A percentile compares a stretch with the other conserved stretches of the same genome.
Conservation (phyloP, 2,113 vertebrate genomes). For the Dromaius novaehollandiae region DNA sequence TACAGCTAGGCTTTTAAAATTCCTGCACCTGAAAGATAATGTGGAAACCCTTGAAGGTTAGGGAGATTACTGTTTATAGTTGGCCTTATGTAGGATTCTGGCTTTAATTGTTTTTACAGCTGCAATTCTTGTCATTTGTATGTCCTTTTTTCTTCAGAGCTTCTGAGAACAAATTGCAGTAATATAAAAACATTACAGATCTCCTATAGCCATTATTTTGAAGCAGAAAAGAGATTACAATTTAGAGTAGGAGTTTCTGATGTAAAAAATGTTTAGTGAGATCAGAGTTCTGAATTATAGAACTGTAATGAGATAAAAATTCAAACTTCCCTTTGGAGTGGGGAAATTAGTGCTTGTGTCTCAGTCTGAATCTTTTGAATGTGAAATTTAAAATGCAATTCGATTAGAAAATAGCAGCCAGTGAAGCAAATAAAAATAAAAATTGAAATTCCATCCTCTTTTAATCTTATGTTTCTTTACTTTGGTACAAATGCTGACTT, state of each 20-base stretch:
- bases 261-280: neutral
- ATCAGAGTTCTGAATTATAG: neutral
- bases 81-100: neutral
- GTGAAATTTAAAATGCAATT: neutral
- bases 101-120: neutral
- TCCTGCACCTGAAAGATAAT: neutral
- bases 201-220: neutral
- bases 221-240: neutral
- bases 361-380: neutral
- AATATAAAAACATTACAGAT: neutral
- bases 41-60: neutral
- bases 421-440: neutral
- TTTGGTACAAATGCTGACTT: neutral
- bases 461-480: neutral
- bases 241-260: neutral
- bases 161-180: neutral
- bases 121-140: neutral
- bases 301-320: neutral
- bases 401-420: neutral
- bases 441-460: neutral
- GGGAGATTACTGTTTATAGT: neutral
- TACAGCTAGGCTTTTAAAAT: neutral
- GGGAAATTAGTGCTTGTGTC: neutral
- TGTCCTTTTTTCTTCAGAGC: neutral
- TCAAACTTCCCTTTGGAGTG: neutral